These are phyloP conservation scores for Sarcophaga carnaria DNA, from an alignment of 2,888 invertebrate genomes.

Conservation along the genomic window DNA sequence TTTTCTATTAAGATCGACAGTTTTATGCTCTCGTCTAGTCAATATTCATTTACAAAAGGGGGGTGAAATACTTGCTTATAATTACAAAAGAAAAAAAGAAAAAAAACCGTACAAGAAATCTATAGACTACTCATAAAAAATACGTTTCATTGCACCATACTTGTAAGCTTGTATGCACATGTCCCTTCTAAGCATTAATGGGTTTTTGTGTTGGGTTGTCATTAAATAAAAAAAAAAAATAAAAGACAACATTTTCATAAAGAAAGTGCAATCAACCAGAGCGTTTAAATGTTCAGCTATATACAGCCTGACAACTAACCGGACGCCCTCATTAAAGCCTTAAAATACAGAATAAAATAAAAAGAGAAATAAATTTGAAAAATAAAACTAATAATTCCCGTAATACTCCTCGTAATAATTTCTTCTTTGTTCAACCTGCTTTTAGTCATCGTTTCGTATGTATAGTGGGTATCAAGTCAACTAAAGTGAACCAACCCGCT, in stretches of 20 bases:
- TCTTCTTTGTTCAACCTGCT: conserved; percentile 63
- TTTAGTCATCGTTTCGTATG: no score
- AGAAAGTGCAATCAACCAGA: conserved; percentile 69
- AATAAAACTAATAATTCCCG: conserved; percentile 49
- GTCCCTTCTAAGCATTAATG: conserved; percentile 53
- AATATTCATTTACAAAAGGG: background rate
- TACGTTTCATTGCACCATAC: background rate
- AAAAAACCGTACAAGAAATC: background rate
- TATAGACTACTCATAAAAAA: no score
- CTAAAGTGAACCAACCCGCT: conserved; percentile 40
- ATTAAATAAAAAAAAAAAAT: conserved; percentile 2
- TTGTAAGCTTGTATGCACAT: background rate
- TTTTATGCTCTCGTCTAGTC: background rate
- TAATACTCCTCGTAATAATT: conserved; percentile 41
- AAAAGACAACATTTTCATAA: conserved; percentile 17
- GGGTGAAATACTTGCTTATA: background rate
- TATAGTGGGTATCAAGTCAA: conserved; percentile 13
- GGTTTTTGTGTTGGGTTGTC: conserved; percentile 10
- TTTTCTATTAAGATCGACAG: background rate
- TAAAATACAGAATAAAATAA: conserved; percentile 16
- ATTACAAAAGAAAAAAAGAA: background rate
- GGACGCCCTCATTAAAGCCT: conserved; percentile 68
- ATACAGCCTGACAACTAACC: conserved; percentile 51
- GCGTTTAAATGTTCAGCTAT: conserved; percentile 53
- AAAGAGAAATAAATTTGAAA: background rate